A percentile compares a stretch with the other conserved stretches of the same genome.
These are phyloP conservation scores for Mormyrops attenuatus DNA, from an alignment of 2,797 vertebrate species.

Conservation along the genomic window DNA sequence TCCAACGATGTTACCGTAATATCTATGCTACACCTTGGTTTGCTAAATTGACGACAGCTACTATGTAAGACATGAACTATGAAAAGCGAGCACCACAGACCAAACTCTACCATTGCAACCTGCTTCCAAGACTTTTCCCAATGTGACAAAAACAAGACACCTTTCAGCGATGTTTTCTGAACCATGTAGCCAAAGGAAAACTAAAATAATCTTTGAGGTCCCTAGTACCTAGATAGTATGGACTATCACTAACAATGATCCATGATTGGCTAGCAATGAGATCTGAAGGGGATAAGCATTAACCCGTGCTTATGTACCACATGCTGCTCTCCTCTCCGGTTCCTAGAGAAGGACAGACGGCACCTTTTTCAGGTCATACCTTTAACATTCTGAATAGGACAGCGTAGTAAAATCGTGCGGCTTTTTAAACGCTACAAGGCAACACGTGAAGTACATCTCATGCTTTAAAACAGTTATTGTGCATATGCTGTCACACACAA, in stretches of 20 bases:
- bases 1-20: neutral
- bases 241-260: neutral
- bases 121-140: neutral
- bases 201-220: neutral
- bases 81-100: neutral
- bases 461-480: neutral
- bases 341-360: neutral
- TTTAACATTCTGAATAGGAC: neutral
- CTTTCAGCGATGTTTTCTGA: neutral
- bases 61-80: neutral
- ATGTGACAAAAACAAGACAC: neutral
- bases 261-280: neutral
- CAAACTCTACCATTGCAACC: neutral
- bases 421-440: neutral
- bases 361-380: neutral
- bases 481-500: neutral
- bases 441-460: neutral
- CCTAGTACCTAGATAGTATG: neutral
- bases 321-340: neutral
- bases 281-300: neutral
- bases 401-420: neutral
- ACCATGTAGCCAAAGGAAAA: neutral
- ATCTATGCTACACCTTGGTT: neutral
- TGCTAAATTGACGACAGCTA: neutral
- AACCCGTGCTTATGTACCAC: neutral